These are phyloP conservation scores for Brienomyrus brachyistius DNA, from an alignment of 2,113 vertebrate species.

Conservation along the genomic window DNA sequence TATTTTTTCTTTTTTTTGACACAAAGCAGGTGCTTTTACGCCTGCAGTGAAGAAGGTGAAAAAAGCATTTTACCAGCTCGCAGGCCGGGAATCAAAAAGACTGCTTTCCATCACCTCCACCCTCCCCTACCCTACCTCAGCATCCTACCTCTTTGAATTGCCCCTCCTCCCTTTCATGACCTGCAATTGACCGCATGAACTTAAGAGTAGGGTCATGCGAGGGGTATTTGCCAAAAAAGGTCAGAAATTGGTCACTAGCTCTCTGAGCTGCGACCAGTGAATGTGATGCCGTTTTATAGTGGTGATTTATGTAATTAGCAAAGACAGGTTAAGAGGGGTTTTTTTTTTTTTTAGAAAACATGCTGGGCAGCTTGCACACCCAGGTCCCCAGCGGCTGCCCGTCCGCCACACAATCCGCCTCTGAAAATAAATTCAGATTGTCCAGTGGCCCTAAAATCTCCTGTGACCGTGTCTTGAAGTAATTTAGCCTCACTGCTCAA, in stretches of 20 bases:
- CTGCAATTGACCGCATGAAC: constrained; percentile 94
- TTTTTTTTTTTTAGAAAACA: constrained; percentile 27
- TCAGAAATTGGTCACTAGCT: constrained; percentile 83
- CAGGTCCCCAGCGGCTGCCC: constrained; percentile 35
- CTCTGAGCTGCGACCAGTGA: constrained; percentile 60
- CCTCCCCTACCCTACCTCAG: constrained; percentile 28
- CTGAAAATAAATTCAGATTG: constrained; percentile 78
- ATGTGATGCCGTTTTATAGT: constrained; percentile 74
- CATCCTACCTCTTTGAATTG: constrained; percentile 11
- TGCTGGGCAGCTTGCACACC: constrained; percentile 36
- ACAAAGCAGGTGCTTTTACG: constrained; percentile 4
- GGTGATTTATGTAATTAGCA: constrained; percentile 85
- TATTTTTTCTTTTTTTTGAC: constrained; percentile 4
- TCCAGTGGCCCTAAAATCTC: constrained; percentile 63
- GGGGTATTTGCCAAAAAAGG: constrained; percentile 76
- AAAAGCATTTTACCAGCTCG: constrained; percentile 49
- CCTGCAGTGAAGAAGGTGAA: not conserved
- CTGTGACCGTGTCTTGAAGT: constrained; percentile 69
- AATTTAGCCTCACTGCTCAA: constrained; percentile 61
- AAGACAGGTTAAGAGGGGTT: constrained; percentile 72
- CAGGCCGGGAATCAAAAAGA: constrained; percentile 62
- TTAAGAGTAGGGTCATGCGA: constrained; percentile 77
- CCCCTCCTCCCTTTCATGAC: constrained; percentile 62
- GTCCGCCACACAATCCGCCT: constrained; percentile 56
- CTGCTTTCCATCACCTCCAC: constrained; percentile 41